Conservation (phyloP, 2,888 invertebrate species). For the Drosophila lutescens region DNA sequence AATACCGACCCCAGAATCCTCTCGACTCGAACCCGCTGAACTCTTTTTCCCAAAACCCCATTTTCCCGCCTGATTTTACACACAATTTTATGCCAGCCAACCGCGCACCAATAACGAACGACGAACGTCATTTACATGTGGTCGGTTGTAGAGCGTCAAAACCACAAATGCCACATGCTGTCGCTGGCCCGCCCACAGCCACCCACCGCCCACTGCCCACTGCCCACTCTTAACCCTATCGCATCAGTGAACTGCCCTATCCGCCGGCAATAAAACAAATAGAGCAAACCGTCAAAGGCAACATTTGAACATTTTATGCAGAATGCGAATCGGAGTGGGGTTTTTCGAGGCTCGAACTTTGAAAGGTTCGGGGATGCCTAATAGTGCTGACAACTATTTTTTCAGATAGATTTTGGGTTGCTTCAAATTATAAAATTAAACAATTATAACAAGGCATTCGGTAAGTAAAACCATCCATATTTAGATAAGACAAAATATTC, state of each 20-base stretch:
- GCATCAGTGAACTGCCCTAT: constrained; percentile 23
- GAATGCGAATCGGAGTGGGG: constrained; percentile 24
- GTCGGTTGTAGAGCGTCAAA: constrained; percentile 78
- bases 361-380: background rate
- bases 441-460: background rate
- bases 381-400: constrained; percentile 10
- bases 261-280: constrained; percentile 75
- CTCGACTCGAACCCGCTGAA: background rate
- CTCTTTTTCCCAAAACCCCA: constrained; percentile 5
- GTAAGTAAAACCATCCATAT: no score
- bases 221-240: constrained; percentile 20
- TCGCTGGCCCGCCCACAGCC: constrained; percentile 30
- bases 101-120: constrained; percentile 79
- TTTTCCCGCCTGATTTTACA: constrained; percentile 48
- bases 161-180: constrained; percentile 80
- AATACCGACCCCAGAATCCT: constrained; percentile 6
- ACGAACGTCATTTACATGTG: constrained; percentile 80
- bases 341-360: background rate
- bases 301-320: constrained; percentile 69
- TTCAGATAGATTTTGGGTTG: background rate
- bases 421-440: background rate
- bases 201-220: background rate
- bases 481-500: no score
- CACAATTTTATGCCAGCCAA: constrained; percentile 71
- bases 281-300: constrained; percentile 64